Conservation (phyloP, 2,888 invertebrate species). For the Cyrtodaria siliqua region DNA sequence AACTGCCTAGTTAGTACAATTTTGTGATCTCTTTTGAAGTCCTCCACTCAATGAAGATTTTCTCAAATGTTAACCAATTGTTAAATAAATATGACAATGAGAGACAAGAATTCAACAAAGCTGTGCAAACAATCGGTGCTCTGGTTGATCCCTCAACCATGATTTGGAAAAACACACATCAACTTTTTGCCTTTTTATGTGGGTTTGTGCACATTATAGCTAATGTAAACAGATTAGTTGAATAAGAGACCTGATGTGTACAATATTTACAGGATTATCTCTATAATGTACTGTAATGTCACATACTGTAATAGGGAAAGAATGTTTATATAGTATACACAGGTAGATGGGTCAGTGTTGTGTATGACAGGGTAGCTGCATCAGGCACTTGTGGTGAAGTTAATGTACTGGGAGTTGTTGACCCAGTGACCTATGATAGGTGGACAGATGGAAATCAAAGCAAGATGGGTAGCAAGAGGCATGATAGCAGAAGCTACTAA, state of each 20-base stretch:
- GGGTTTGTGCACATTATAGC: slow-evolving; percentile 42
- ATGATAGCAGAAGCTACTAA: too few species aligned
- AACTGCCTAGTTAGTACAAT: slow-evolving; percentile 1
- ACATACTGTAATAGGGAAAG: not conserved
- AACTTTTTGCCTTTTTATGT: slow-evolving; percentile 46
- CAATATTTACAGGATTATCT: slow-evolving; percentile 52
- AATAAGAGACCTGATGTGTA: slow-evolving; percentile 43
- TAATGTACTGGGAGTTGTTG: too few species aligned
- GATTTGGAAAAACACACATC: not conserved
- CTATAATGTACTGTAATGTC: slow-evolving; percentile 28
- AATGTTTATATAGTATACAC: slow-evolving; percentile 4
- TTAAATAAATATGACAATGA: slow-evolving; percentile 42
- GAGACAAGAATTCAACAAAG: slow-evolving; percentile 29
- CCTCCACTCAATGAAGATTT: slow-evolving; percentile 12
- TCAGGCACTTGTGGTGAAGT: not conserved
- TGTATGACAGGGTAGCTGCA: not conserved
- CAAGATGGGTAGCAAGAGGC: too few species aligned
- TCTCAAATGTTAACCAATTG: slow-evolving; percentile 36
- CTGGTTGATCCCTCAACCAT: slow-evolving; percentile 1
- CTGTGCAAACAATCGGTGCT: slow-evolving; percentile 16
- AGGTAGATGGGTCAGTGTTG: not conserved
- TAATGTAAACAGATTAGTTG: slow-evolving; percentile 56
- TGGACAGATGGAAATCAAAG: too few species aligned
- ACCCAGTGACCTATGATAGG: too few species aligned
- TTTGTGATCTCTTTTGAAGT: slow-evolving; percentile 2